phyloP scores from a whole-genome alignment of 35 echinoderm and acorn worm genomes.

The Apostichopus californicus region DNA sequence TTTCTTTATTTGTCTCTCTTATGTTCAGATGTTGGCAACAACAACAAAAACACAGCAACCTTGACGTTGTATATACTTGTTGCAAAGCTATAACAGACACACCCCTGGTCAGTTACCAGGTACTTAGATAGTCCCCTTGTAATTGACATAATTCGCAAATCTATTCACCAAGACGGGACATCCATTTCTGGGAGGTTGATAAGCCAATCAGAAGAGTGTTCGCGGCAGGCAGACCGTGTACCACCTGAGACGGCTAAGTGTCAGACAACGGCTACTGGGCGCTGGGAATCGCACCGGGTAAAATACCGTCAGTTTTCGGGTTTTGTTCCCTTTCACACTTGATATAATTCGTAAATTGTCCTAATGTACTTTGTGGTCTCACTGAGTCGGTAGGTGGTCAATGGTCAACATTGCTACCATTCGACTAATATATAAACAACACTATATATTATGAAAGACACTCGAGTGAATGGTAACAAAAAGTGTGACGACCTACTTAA shows the following conservation, averaged over 20 bases:
- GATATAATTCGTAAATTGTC: conserved; percentile 38
- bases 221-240: neutral
- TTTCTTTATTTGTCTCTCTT: neutral
- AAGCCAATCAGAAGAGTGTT: neutral
- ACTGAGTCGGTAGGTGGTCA: conserved; percentile 23
- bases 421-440: no score
- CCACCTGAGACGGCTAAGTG: conserved; percentile 39
- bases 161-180: conserved; percentile 13
- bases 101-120: neutral
- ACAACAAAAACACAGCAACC: no score
- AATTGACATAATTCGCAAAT: conserved; percentile 43
- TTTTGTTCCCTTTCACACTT: conserved; percentile 33
- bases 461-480: no score
- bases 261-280: conserved; percentile 36
- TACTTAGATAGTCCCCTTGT: neutral
- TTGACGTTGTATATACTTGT: neutral
- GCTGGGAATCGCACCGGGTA: conserved; percentile 33
- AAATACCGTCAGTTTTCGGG: conserved; percentile 20
- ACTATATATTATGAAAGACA: no score
- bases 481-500: no score
- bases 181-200: conserved; percentile 4
- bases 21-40: neutral
- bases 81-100: neutral
- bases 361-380: conserved; percentile 9
- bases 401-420: neutral